Evolutionary conservation across 2,113 vertebrate genomes (phyloP).

Genomic region (Nesogale talazaci): DNA sequence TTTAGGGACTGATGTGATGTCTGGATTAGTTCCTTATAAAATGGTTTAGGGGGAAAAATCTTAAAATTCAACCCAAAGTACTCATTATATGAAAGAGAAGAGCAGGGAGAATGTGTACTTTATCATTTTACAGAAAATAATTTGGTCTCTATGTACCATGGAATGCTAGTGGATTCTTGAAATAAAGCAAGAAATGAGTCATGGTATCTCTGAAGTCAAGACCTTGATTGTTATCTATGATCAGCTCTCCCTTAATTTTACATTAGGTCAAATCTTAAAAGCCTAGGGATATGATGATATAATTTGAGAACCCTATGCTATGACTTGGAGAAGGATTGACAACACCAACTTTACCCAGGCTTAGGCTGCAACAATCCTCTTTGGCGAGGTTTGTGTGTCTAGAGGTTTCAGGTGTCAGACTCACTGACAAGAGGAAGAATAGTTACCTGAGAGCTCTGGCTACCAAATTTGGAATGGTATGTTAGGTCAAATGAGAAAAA

Average conservation of each 20-base stretch:
- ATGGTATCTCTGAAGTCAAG: background rate
- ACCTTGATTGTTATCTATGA: background rate
- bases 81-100: too few relatives aligned
- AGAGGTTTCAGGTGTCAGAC: background rate
- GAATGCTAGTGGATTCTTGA: conserved; percentile 14
- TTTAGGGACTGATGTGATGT: too few relatives aligned
- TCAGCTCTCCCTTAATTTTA: background rate
- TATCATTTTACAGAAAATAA: background rate
- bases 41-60: too few relatives aligned
- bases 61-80: background rate
- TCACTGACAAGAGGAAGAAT: background rate
- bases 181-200: background rate
- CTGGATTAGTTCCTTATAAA: too few relatives aligned
- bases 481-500: background rate
- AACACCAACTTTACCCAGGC: background rate
- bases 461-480: background rate
- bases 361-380: background rate
- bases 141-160: background rate
- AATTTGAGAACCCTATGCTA: background rate
- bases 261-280: background rate
- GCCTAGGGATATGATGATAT: background rate
- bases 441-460: background rate
- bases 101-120: background rate
- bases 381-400: background rate
- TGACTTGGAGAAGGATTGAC: background rate